Conservation (phyloP, 2,888 invertebrate genomes). For the Drosophila dives region DNA sequence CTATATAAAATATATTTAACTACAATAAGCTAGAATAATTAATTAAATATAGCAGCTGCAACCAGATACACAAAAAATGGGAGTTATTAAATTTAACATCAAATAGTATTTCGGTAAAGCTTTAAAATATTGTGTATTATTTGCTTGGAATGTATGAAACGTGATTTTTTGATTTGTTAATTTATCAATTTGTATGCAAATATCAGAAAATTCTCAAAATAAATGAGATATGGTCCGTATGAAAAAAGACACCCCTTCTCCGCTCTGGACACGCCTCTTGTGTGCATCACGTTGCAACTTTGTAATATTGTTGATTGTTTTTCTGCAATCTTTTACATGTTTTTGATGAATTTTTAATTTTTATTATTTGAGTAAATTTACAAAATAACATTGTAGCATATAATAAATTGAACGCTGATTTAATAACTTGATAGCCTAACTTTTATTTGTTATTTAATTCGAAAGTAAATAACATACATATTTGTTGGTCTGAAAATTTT, state of each 20-base stretch:
- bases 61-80: background rate
- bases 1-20: background rate
- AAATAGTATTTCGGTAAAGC: background rate
- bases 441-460: background rate
- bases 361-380: background rate
- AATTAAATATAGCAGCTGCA: background rate
- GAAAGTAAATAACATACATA: background rate
- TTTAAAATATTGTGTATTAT: background rate
- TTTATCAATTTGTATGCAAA: background rate
- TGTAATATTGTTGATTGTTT: constrained; percentile 9
- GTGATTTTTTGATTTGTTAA: background rate
- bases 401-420: constrained; percentile 26
- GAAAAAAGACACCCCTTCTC: background rate
- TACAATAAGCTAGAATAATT: background rate
- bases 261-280: background rate
- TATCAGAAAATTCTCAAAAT: background rate
- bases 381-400: constrained; percentile 3
- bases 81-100: background rate
- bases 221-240: no score
- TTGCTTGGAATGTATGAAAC: background rate
- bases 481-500: background rate
- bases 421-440: background rate
- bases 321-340: constrained; percentile 30
- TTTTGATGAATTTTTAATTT: background rate
- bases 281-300: background rate